Base-by-base conservation (phyloP, 2,797 vertebrate species). In the Pseudocheirus occidentalis region DNA sequence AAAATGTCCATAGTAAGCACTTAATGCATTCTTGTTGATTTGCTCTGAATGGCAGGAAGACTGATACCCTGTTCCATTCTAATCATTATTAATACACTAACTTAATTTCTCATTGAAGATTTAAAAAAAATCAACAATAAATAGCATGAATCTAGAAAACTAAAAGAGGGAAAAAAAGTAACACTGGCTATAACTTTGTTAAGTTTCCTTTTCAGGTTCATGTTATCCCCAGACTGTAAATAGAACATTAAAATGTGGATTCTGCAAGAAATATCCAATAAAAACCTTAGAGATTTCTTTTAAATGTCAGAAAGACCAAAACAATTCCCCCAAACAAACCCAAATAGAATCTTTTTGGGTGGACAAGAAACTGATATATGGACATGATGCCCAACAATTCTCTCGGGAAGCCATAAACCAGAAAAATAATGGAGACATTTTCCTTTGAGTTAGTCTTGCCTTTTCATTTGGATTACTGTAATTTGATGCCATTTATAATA, bases 301-400 rank as follows among this genome's bases (percentile, higher is more conserved):
- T 93, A 93, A 94, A 92, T 52, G 2, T 27, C 54, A 91, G 46
- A 73, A 96, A 93, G 13, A 92, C 73, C 53, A 59, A 56, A 96
- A 87, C 10, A 50, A 91, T 73, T 16, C 29, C 18, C 6, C 34
- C 18, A 9, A 11, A 34, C 57, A 90, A 81, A 29, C 50, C 58
- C n/a, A 92, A 90, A 21, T 4, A 93, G 31, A 87, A 50, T 50
- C 31, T 54, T 91, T 92, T 21, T 29, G 12, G 31, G 12, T 31
- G 55, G 21, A 66, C 27, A 34, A 90, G 90, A 92, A 57, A 53
- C 1, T 55, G 89, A 90, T 34, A 54, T 24, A 29, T 58, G 66
- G 90, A 12, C 2, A 46, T 31, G 1, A 18, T 54, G 55, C 12
- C 31, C 10, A 46, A 50, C 58, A 34, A 54, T 56, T 91, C 28